Evolutionary conservation across 2,113 vertebrate genomes (phyloP).

Genomic region (Chlamydotis undulata): DNA sequence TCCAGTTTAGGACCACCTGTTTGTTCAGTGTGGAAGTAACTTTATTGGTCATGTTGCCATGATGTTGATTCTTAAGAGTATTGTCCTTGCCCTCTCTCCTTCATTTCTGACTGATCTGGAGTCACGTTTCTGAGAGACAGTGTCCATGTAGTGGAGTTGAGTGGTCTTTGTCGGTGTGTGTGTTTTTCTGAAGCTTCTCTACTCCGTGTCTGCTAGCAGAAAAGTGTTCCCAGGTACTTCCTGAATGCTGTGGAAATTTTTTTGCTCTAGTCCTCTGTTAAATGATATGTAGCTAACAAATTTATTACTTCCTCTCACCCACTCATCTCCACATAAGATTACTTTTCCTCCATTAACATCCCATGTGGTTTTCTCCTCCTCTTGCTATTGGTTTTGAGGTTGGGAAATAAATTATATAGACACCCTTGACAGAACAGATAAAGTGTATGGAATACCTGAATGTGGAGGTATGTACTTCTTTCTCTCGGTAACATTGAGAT

Average conservation of each 20-base stretch:
- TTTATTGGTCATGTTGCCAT: neutral
- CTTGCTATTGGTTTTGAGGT: neutral
- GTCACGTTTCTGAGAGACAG: neutral
- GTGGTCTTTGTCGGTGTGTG: neutral
- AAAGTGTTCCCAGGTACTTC: neutral
- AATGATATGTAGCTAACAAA: neutral
- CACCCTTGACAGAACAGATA: neutral
- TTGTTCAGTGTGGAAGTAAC: neutral
- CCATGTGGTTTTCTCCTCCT: neutral
- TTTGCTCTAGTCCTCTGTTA: neutral
- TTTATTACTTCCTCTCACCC: neutral
- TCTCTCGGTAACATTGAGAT: neutral
- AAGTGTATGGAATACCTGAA: neutral
- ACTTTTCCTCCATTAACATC: neutral
- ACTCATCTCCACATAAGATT: slow-evolving; percentile 4
- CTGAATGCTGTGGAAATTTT: neutral
- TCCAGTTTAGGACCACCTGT: neutral
- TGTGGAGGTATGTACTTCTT: fast-evolving
- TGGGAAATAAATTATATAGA: neutral
- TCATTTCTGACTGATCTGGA: neutral
- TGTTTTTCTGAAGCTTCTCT: neutral
- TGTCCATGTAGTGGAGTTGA: neutral
- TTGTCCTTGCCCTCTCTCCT: neutral
- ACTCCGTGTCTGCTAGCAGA: neutral
- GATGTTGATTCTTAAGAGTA: neutral